These are phyloP conservation scores for Porphyrio hochstetteri DNA, from an alignment of 2,113 vertebrate species.

Conservation along the genomic window DNA sequence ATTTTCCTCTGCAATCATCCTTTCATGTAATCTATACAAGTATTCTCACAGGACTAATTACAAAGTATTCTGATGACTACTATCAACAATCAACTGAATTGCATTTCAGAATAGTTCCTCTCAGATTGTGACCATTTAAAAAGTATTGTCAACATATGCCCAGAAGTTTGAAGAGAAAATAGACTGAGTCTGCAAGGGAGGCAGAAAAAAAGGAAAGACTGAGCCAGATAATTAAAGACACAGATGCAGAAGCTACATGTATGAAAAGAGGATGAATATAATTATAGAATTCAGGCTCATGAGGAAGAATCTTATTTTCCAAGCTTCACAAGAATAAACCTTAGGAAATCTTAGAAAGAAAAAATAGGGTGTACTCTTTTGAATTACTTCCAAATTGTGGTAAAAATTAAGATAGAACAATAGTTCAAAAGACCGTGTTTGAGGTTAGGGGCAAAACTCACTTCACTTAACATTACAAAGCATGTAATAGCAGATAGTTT, in stretches of 20 bases:
- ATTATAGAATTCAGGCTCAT: neutral
- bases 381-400: neutral
- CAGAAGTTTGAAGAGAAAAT: constrained; percentile 51
- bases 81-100: constrained; percentile 69
- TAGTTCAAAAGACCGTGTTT: neutral
- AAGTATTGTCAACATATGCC: constrained; percentile 43
- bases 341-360: neutral
- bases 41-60: constrained; percentile 66
- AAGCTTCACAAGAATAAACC: neutral
- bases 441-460: neutral
- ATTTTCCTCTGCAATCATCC: constrained; percentile 70
- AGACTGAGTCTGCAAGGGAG: neutral
- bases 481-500: neutral
- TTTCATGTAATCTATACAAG: constrained; percentile 66
- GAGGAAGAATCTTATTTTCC: neutral
- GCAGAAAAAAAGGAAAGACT: neutral
- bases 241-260: constrained; percentile 2
- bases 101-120: constrained; percentile 59
- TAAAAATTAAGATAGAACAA: neutral
- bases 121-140: constrained; percentile 59
- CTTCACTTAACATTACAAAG: neutral
- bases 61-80: constrained; percentile 65
- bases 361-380: neutral
- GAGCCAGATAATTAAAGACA: constrained; percentile 5
- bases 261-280: neutral